phyloP scores from a whole-genome alignment of 2,888 invertebrate genomes.

The Orthosia cruda region DNA sequence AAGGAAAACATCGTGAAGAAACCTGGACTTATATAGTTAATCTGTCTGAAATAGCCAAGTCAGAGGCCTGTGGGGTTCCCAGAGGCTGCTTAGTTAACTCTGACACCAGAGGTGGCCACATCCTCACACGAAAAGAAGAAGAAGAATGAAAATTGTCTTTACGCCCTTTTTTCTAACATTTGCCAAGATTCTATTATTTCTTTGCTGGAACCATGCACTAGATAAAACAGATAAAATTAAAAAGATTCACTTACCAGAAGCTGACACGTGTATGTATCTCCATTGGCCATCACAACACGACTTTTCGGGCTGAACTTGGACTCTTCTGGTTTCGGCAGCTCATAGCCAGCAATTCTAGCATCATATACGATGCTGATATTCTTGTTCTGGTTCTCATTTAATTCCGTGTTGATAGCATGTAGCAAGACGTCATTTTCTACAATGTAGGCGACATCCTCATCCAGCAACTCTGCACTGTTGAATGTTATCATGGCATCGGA shows the following conservation, averaged over 20 bases:
- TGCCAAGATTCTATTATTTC: neutral
- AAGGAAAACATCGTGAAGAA: no score
- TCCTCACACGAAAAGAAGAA: no score
- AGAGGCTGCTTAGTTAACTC: no score
- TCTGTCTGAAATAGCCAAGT: no score
- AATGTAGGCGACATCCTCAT: constrained; percentile 96
- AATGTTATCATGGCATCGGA: constrained; percentile 98
- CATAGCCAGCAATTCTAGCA: constrained; percentile 93
- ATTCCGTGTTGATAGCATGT: constrained; percentile 93
- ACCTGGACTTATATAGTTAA: no score
- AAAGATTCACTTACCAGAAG: constrained; percentile 92
- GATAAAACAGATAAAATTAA: neutral
- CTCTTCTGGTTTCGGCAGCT: constrained; percentile 87
- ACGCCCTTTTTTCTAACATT: neutral
- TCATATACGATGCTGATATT: constrained; percentile 94
- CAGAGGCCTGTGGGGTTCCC: no score
- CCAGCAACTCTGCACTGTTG: constrained; percentile 93
- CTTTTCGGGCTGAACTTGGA: constrained; percentile 71
- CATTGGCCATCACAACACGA: constrained; percentile 93
- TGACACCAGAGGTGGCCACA: no score
- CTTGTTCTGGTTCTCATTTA: constrained; percentile 84
- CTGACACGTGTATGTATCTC: constrained; percentile 93
- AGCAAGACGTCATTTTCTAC: constrained; percentile 98
- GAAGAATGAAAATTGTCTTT: no score
- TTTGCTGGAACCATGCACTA: neutral